phyloP scores from a whole-genome alignment of 2,888 invertebrate genomes.

The Xanthorhoe spadicearia region DNA sequence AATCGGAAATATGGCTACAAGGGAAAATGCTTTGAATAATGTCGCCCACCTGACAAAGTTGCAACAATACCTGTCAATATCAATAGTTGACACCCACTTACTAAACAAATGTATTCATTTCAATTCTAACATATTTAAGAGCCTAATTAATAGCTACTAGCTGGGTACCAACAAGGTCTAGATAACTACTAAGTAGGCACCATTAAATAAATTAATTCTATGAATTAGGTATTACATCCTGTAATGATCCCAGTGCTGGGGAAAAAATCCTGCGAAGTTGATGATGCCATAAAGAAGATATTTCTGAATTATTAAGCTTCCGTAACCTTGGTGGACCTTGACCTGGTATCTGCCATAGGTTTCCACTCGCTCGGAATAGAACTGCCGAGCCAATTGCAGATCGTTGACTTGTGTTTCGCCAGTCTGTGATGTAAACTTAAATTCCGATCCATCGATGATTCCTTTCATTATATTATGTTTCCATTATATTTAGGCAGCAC shows the following conservation, averaged over 20 bases:
- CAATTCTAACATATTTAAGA: neutral
- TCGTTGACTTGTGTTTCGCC: conserved; percentile 28
- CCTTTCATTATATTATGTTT: no score
- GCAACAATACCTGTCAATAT: conserved; percentile 24
- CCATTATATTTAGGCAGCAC: no score
- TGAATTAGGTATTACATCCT: no score
- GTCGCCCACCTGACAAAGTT: conserved; percentile 34
- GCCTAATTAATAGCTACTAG: no score
- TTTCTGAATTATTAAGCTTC: conserved; percentile 4
- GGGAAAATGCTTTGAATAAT: conserved; percentile 36
- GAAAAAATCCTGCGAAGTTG: no score
- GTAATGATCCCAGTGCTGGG: no score
- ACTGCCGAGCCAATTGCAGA: conserved; percentile 26
- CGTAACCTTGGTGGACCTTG: conserved; percentile 33
- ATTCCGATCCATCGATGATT: conserved; percentile 10
- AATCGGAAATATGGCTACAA: conserved; percentile 23
- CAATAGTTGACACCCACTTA: conserved; percentile 11
- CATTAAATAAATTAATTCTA: no score
- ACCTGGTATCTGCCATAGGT: conserved; percentile 22
- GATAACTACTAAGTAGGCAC: no score
- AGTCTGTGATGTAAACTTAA: conserved; percentile 19
- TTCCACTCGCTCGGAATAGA: conserved; percentile 30
- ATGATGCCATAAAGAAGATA: no score
- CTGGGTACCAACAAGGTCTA: no score
- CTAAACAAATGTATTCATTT: neutral